Conservation (phyloP, 2,888 invertebrate genomes). For the Ommatoiulus sabulosus region DNA sequence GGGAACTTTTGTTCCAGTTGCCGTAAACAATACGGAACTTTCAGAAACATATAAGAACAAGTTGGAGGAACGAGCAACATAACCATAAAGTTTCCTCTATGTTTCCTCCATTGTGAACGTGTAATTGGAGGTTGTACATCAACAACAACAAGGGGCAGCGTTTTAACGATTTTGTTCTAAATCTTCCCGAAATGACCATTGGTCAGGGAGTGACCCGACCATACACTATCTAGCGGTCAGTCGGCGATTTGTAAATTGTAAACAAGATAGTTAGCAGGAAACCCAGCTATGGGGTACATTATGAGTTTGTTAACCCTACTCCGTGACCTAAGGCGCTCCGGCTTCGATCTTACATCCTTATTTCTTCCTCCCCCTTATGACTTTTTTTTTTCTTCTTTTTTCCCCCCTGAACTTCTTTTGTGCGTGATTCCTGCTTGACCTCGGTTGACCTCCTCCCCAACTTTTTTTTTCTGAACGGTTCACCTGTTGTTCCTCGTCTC, state of each 20-base stretch:
- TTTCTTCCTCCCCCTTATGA: not conserved
- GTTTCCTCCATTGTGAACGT: no score
- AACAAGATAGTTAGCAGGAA: not conserved
- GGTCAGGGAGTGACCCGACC: not conserved
- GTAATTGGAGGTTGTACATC: not conserved
- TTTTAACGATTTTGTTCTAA: not conserved
- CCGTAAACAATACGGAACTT: no score
- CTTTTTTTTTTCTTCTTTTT: not conserved
- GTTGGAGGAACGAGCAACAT: no score
- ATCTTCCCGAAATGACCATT: not conserved
- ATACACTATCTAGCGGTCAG: constrained; percentile 24
- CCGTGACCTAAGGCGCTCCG: not conserved
- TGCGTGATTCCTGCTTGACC: constrained; percentile 6
- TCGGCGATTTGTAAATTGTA: not conserved
- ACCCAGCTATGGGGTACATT: not conserved
- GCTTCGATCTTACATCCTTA: not conserved
- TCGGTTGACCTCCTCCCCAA: constrained; percentile 31
- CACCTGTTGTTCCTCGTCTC: not conserved
- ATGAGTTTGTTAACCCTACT: constrained; percentile 28
- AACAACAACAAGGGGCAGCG: not conserved
- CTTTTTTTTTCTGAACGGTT: constrained; percentile 10
- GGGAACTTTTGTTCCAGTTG: no score
- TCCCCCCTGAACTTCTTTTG: not conserved
- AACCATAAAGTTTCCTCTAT: no score
- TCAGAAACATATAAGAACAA: no score